phyloP scores from a whole-genome alignment of 2,888 invertebrate species.

The Uloborus plumipes region DNA sequence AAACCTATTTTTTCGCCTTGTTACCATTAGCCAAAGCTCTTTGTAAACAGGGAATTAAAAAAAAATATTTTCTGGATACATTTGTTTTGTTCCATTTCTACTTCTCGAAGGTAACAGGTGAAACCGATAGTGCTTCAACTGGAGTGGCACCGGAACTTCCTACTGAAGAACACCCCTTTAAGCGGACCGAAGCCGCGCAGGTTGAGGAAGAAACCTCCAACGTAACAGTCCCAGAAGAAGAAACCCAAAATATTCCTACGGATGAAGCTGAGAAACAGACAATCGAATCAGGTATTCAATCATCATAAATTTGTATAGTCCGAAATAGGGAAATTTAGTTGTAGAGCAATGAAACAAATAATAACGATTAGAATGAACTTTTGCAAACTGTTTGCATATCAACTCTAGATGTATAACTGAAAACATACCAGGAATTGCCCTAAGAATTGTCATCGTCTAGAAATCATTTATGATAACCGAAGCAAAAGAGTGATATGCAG shows the following conservation, averaged over 20 bases:
- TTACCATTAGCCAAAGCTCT: no score
- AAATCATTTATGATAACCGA: no score
- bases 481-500: no score
- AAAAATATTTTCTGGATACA: neutral
- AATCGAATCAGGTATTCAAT: slow-evolving; percentile 21
- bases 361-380: no score
- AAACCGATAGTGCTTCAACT: slow-evolving; percentile 39
- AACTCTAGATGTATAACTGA: no score
- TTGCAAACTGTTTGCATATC: no score
- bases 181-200: slow-evolving; percentile 36
- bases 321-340: neutral
- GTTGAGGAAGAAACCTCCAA: slow-evolving; percentile 17
- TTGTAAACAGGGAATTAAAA: neutral
- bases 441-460: no score
- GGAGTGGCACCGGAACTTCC: slow-evolving; percentile 53
- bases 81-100: slow-evolving; percentile 34
- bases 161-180: slow-evolving; percentile 34
- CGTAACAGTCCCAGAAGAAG: slow-evolving; percentile 4
- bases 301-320: neutral
- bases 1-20: no score
- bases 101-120: slow-evolving; percentile 41
- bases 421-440: no score
- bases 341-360: no score
- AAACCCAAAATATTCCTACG: neutral
- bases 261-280: slow-evolving; percentile 11